Base-by-base conservation (phyloP, 2,797 vertebrate species). In the Anisognathus igniventris region DNA sequence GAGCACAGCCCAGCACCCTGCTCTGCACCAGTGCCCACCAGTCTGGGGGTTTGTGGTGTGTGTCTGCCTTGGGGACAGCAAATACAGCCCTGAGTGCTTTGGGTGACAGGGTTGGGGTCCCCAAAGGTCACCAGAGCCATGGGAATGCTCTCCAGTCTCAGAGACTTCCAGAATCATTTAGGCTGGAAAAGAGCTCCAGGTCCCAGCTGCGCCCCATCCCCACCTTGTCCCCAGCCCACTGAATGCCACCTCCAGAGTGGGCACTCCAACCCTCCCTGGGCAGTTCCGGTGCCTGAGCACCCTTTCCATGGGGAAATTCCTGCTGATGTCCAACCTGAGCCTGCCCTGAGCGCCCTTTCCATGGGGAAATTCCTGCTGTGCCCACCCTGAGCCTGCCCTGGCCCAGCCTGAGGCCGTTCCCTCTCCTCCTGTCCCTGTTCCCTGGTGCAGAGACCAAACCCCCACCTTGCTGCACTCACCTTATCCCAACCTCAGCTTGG, bases 191-290 rank as follows among this genome's bases (percentile, higher is more conserved):
- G 31, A 18, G 14, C 22, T 47, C 30, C 10, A 19, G 39, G n/a
- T 0, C 25, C 53, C 1, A 9, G 1, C 40, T 42, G 77, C 14
- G 77, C 37, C 42, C 0, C 0, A 17, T 44, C 3, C n/a, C n/a
- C 56, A 68, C 20, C 47, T 1, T 61, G 33, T 61, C 47, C 33
- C 47, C 61, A 53, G 39, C 56, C 33, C 35, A 10, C 20, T 1
- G 0, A 37, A 54, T 74, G 86, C 5, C 67, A 47, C 18, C n/a
- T n/a, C 27, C n/a, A 73, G 68, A 12, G 25, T 39, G 37, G 37
- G 37, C 12, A 39, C 37, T 62, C 35, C 62, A 62, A 23, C 5
- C 23, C 62, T 44, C 33, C 42, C 64, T 56, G 77, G 37, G 42
- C 42, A 75, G 20, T 30, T 1, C 48, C 71, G 61, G 17, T 2